These are phyloP conservation scores for Leptopilina drosophilae DNA, from an alignment of 2,888 invertebrate species.

Conservation along the genomic window DNA sequence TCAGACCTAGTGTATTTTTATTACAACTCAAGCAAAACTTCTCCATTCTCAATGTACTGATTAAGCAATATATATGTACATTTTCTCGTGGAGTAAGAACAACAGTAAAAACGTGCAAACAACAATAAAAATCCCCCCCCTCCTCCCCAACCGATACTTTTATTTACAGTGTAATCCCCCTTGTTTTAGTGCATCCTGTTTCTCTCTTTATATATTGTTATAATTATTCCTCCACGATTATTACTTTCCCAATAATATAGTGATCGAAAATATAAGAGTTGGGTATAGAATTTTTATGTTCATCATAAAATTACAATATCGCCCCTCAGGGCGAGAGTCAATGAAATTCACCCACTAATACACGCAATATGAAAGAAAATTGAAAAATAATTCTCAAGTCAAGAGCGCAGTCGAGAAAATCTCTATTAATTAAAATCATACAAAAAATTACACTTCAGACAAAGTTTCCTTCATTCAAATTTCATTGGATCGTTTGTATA, in stretches of 20 bases:
- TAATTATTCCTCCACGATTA: constrained; percentile 28
- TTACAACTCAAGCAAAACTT: constrained; percentile 9
- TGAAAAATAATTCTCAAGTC: too few species aligned
- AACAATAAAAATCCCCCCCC: neutral
- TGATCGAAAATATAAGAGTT: constrained; percentile 10
- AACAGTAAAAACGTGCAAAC: constrained; percentile 16
- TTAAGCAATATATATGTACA: constrained; percentile 29
- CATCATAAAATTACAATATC: constrained; percentile 23
- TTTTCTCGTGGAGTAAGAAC: neutral
- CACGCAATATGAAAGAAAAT: too few species aligned
- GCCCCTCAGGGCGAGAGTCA: neutral
- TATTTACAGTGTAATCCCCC: constrained; percentile 8
- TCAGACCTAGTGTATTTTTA: constrained; percentile 23
- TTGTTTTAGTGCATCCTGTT: constrained; percentile 33
- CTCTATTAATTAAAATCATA: too few species aligned
- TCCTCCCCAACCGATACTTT: neutral
- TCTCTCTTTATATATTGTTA: neutral
- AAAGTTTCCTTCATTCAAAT: too few species aligned
- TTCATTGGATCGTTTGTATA: too few species aligned
- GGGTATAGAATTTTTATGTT: neutral
- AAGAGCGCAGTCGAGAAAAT: too few species aligned
- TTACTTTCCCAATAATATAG: neutral
- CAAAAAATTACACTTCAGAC: too few species aligned
- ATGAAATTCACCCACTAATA: too few species aligned
- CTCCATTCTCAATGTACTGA: constrained; percentile 13